A percentile compares a stretch with the other conserved stretches of the same genome.
Evolutionary conservation across 2,888 invertebrate genomes (phyloP).

Genomic region (Chloromyia formosa): DNA sequence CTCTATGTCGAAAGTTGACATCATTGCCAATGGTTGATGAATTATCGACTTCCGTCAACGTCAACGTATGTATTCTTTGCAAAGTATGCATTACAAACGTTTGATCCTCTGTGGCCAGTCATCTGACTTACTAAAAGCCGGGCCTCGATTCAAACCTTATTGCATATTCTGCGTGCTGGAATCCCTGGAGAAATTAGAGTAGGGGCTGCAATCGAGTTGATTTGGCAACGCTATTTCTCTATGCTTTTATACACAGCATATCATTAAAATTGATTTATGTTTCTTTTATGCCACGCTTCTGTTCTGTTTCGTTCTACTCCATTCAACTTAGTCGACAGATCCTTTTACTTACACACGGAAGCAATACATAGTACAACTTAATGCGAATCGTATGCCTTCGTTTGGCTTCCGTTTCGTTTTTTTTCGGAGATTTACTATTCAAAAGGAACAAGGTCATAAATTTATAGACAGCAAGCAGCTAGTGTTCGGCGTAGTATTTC

Average conservation of each 20-base stretch:
- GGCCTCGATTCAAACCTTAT: too few relatives aligned
- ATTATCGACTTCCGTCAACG: too few relatives aligned
- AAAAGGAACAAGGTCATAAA: conserved; percentile 35
- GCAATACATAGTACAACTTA: conserved; percentile 13
- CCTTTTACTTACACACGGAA: conserved; percentile 4
- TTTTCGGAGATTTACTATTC: neutral
- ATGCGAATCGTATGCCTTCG: conserved; percentile 18
- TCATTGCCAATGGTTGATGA: too few relatives aligned
- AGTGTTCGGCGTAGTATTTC: neutral
- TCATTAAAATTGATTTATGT: conserved; percentile 47
- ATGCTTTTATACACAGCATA: conserved; percentile 25
- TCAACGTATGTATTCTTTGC: too few relatives aligned
- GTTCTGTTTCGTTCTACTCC: neutral
- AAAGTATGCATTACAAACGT: too few relatives aligned
- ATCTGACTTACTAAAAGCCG: too few relatives aligned
- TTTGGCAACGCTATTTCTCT: neutral
- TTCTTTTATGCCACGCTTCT: conserved; percentile 31
- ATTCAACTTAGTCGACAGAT: neutral
- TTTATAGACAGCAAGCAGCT: conserved; percentile 31
- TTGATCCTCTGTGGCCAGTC: too few relatives aligned
- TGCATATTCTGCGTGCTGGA: too few relatives aligned
- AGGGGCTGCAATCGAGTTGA: neutral
- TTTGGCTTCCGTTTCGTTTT: conserved; percentile 4
- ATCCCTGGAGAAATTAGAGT: too few relatives aligned
- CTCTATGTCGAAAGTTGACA: too few relatives aligned